A percentile compares a stretch with the other conserved stretches of the same genome.
These are phyloP conservation scores for Mylabris sibirica DNA, from an alignment of 2,888 invertebrate species.

Conservation along the genomic window DNA sequence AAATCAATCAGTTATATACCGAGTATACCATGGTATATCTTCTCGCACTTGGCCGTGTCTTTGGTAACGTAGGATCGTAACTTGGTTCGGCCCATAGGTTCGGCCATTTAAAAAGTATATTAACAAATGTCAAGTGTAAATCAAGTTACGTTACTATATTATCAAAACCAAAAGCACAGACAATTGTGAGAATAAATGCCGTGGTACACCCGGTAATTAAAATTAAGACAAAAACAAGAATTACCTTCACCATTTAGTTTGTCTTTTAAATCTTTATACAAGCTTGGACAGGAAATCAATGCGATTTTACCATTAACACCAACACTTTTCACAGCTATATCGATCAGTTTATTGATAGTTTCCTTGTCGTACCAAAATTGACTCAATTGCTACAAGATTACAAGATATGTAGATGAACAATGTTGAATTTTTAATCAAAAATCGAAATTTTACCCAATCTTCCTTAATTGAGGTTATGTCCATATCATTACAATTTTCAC, in stretches of 20 bases:
- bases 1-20: slow-evolving; percentile 28
- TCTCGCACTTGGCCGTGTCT: too few species aligned
- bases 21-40: too few species aligned
- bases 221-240: too few species aligned
- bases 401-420: not conserved
- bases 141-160: too few species aligned
- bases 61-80: too few species aligned
- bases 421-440: not conserved
- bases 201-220: too few species aligned
- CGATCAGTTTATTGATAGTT: slow-evolving; percentile 77
- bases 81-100: too few species aligned
- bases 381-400: slow-evolving; percentile 82
- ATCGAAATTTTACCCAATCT: slow-evolving; percentile 74
- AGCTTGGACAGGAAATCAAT: slow-evolving; percentile 87
- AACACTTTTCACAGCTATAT: slow-evolving; percentile 68
- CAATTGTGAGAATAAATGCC: too few species aligned
- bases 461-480: slow-evolving; percentile 71
- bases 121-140: too few species aligned
- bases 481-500: slow-evolving; percentile 62
- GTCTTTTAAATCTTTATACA: slow-evolving; percentile 74
- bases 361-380: slow-evolving; percentile 95
- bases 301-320: slow-evolving; percentile 72
- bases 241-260: slow-evolving; percentile 53
- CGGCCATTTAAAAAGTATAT: too few species aligned
- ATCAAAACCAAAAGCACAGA: too few species aligned